Evolutionary conservation across 2,113 vertebrate species (phyloP).

Genomic region (zebrafish (Danio rerio)): GRCz12tu NC_133191.1:44064001-44064500

Average conservation of each 20-base stretch:
- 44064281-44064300: constrained; percentile 60
- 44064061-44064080: constrained; percentile 60
- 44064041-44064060: constrained; percentile 53
- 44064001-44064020: constrained; percentile 57
- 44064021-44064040: constrained; percentile 63
- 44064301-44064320: constrained; percentile 45
- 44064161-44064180: constrained; percentile 20
- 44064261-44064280: constrained; percentile 32
- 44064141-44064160: constrained; percentile 59
- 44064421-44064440: too few relatives aligned
- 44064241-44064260: constrained; percentile 38
- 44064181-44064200: background rate
- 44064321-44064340: constrained; percentile 51
- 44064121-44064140: constrained; percentile 44
- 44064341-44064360: constrained; percentile 43
- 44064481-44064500: too few relatives aligned
- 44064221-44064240: constrained; percentile 37
- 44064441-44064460: too few relatives aligned
- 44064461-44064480: too few relatives aligned
- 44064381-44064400: background rate
- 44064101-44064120: constrained; percentile 48
- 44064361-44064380: constrained; percentile 12
- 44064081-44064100: constrained; percentile 44
- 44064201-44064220: constrained; percentile 39
- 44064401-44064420: background rate